Evolutionary conservation across 2,888 invertebrate species (phyloP).

Genomic region (Temnothorax unifasciatus): DNA sequence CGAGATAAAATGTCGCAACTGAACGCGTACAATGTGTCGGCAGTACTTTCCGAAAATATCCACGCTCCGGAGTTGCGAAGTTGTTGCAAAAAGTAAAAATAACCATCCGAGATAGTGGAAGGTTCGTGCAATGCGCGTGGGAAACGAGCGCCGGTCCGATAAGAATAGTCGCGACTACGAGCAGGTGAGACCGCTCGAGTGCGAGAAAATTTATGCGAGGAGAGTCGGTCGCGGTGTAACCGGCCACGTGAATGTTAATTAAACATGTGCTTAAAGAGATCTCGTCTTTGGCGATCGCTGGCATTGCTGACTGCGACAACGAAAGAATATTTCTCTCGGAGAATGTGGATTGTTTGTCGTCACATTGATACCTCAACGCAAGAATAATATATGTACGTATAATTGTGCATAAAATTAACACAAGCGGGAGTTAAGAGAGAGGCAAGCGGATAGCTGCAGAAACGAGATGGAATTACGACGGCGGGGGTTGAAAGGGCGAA

Average conservation of each 20-base stretch:
- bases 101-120: conserved; percentile 40
- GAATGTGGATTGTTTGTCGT: background rate
- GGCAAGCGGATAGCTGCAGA: conserved; percentile 2
- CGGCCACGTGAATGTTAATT: background rate
- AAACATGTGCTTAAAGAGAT: conserved; percentile 26
- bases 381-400: background rate
- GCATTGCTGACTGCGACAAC: background rate
- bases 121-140: conserved; percentile 7
- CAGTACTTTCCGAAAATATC: conserved; percentile 70
- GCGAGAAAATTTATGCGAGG: background rate
- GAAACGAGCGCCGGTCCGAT: conserved; percentile 29
- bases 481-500: background rate
- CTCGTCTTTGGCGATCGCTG: background rate
- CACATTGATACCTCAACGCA: background rate
- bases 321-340: background rate
- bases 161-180: conserved; percentile 26
- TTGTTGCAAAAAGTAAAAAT: conserved; percentile 43
- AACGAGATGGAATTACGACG: conserved; percentile 9
- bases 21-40: conserved; percentile 47
- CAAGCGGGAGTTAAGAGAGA: background rate
- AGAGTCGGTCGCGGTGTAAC: background rate
- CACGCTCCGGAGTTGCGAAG: conserved; percentile 46
- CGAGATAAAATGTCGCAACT: conserved; percentile 27
- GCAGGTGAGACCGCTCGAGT: conserved; percentile 4
- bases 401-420: background rate